Evolutionary conservation across 2,888 invertebrate species (phyloP).

Genomic region (Zootermopsis nevadensis): DNA sequence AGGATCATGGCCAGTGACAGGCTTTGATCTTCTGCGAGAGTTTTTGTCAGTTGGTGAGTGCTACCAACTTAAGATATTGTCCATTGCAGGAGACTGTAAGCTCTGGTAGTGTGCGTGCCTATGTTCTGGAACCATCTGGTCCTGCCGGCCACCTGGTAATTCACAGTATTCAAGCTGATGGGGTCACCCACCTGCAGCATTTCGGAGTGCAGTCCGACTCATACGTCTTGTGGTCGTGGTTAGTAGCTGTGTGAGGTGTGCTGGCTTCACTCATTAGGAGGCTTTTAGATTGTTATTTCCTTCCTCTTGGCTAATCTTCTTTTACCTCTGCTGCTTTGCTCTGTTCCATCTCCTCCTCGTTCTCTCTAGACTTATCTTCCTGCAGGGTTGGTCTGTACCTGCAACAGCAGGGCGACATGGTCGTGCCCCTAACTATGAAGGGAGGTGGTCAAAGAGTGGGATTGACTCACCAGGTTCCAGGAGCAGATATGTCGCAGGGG

Average conservation of each 20-base stretch:
- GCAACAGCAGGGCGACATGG: not conserved
- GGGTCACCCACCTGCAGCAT: constrained; percentile 2
- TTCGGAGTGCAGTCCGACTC: not conserved
- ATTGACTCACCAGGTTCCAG: constrained; percentile 16
- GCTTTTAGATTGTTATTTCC: too few relatives aligned
- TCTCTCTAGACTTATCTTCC: too few relatives aligned
- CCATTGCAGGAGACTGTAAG: not conserved
- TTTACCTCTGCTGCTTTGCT: not conserved
- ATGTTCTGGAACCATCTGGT: not conserved
- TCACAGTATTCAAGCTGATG: constrained; percentile 11
- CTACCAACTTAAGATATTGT: not conserved
- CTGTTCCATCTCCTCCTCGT: not conserved
- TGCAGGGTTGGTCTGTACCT: not conserved
- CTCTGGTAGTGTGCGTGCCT: not conserved
- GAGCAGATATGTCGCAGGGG: constrained; percentile 39
- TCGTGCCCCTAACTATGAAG: not conserved
- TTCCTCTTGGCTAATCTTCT: too few relatives aligned
- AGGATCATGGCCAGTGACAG: too few relatives aligned
- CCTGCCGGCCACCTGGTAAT: constrained; percentile 3
- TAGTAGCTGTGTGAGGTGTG: not conserved
- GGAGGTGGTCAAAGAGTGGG: not conserved
- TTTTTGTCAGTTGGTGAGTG: too few relatives aligned
- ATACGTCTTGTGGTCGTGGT: constrained; percentile 39
- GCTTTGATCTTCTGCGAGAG: too few relatives aligned
- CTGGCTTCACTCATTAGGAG: too few relatives aligned